phyloP scores from a whole-genome alignment of 30 jellyfish, hydroid and myxozoan genomes.

The Clytia hemisphaerica region DNA sequence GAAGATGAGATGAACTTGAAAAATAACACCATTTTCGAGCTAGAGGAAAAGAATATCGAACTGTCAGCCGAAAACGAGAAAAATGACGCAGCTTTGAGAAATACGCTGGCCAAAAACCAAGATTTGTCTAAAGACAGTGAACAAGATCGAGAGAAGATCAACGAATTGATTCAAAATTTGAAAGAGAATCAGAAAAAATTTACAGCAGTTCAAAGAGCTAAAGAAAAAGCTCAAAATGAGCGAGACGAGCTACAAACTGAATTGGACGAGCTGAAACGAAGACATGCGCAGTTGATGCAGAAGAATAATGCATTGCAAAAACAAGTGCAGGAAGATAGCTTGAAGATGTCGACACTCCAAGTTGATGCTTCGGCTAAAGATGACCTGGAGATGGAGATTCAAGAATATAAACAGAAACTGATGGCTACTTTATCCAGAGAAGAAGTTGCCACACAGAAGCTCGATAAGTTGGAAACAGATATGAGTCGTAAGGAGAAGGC shows the following conservation, averaged over 20 bases:
- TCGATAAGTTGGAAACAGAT: neutral
- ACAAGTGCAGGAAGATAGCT: neutral
- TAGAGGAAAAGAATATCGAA: neutral
- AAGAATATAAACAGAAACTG: slow-evolving; percentile 5
- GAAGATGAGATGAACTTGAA: neutral
- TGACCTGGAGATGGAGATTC: neutral
- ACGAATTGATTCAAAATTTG: too few species aligned
- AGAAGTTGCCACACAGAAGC: neutral
- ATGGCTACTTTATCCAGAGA: neutral
- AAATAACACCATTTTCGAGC: neutral
- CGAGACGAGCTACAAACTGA: neutral
- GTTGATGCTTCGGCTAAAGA: neutral
- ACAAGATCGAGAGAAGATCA: too few species aligned
- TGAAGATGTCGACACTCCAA: neutral
- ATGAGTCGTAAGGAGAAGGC: neutral
- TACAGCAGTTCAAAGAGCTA: too few species aligned
- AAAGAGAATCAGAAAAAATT: too few species aligned
- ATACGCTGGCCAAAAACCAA: too few species aligned
- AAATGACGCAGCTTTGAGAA: too few species aligned
- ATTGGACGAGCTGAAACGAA: neutral
- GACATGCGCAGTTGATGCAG: neutral
- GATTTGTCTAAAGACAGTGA: too few species aligned
- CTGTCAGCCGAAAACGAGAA: neutral
- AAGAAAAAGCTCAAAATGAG: too few species aligned
- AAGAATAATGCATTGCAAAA: neutral